phyloP scores from a whole-genome alignment of 2,797 vertebrate genomes.

The Sebastiscus albofasciatus region DNA sequence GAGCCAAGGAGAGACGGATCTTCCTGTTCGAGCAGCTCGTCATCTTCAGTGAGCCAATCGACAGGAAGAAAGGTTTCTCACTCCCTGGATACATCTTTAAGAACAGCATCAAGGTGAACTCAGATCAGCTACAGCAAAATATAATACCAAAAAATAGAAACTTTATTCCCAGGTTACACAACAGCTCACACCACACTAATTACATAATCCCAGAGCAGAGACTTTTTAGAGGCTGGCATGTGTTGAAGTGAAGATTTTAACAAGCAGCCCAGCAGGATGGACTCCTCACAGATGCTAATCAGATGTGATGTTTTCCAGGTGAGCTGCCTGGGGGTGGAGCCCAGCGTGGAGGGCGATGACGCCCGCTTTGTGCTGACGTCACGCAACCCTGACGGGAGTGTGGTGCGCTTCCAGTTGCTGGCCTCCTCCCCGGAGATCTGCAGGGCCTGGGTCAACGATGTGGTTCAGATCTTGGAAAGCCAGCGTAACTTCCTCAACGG shows the following conservation, averaged over 20 bases:
- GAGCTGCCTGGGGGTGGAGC: conserved; percentile 91
- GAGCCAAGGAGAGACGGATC: conserved; percentile 89
- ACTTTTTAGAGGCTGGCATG: conserved; percentile 19
- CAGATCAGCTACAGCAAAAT: neutral
- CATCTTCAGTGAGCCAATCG: conserved; percentile 94
- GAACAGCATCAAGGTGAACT: conserved; percentile 91
- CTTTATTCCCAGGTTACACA: conserved; percentile 22
- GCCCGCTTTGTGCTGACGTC: conserved; percentile 89
- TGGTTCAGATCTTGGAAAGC: conserved; percentile 91
- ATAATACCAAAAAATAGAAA: conserved; percentile 8
- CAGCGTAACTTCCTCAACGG: conserved; percentile 95
- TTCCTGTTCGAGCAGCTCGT: conserved; percentile 95
- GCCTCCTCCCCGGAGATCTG: conserved; percentile 82
- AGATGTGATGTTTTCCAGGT: conserved; percentile 83
- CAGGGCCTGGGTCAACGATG: conserved; percentile 88
- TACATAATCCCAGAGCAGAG: conserved; percentile 48
- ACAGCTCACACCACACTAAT: conserved; percentile 26
- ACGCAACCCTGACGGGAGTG: conserved; percentile 87
- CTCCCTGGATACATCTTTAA: conserved; percentile 92
- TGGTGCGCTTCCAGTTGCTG: conserved; percentile 87
- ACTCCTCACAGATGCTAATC: conserved; percentile 56
- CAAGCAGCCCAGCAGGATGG: conserved; percentile 34
- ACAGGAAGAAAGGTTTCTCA: conserved; percentile 90
- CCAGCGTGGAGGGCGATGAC: conserved; percentile 84
- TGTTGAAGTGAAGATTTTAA: conserved; percentile 55